Evolutionary conservation across 2,888 invertebrate genomes (phyloP).

Genomic region (Elegia similella): DNA sequence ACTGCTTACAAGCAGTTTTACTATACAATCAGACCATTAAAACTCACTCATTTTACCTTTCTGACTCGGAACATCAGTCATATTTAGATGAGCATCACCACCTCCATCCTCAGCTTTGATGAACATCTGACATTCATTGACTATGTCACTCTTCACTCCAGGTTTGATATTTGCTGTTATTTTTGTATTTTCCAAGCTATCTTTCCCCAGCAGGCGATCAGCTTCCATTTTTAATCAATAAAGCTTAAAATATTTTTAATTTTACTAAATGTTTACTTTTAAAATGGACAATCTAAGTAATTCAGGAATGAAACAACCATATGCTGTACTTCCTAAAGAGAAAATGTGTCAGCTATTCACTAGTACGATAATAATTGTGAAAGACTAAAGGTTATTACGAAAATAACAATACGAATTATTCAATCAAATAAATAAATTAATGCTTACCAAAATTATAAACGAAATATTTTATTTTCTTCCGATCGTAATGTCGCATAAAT

Average conservation of each 20-base stretch:
- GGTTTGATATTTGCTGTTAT: conserved; percentile 44
- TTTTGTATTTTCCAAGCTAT: conserved; percentile 45
- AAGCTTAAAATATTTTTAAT: background rate
- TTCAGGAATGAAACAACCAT: background rate
- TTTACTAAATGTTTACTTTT: background rate
- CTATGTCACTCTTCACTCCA: conserved; percentile 59
- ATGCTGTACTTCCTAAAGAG: no score
- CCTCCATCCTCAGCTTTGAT: conserved; percentile 70
- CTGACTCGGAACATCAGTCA: conserved; percentile 36
- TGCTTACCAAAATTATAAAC: no score
- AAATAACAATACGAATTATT: no score
- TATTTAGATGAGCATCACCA: conserved; percentile 57
- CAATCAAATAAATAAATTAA: no score
- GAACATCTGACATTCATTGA: conserved; percentile 71
- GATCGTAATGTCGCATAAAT: no score
- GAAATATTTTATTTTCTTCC: no score
- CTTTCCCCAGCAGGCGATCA: conserved; percentile 44
- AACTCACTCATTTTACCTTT: conserved; percentile 33
- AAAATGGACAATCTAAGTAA: background rate
- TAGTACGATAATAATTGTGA: no score
- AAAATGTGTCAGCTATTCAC: no score
- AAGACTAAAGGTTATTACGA: no score
- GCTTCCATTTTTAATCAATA: conserved; percentile 51
- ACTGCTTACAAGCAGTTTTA: no score
- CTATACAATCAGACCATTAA: no score